Base-by-base conservation (phyloP, 1,140 invertebrate genomes). In the Hirudo medicinalis region DNA sequence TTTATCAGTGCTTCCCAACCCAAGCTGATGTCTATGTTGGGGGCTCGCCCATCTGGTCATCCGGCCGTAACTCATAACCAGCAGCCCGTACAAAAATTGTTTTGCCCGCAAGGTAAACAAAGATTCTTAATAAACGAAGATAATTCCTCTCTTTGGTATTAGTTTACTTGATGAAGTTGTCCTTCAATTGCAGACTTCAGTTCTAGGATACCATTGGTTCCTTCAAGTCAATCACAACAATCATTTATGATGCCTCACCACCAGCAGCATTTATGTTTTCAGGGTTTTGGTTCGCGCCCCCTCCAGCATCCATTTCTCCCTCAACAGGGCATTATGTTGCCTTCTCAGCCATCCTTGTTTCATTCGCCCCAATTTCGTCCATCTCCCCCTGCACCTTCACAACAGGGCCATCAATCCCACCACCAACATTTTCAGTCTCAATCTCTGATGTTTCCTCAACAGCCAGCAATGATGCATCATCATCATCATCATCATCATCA, bases 221-320 rank as follows among this genome's bases (percentile, higher is more conserved):
- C 57, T 25, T 63, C 57, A 11, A 32, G 53, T 40, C 69, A 73
- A 57, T 57, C 60, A 72, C 15, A 68, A 60, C 66, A 72, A 72
- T 71, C 67, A 74, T 22, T 69, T 70, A 70, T 70, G 73, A 76
- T 19, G 72, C 73, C 4, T 63, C 57, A 63, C 22, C 57, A 22
- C 8, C 22, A 32, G 17, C 22, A 63, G 22, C 22, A 20, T 19
- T 63, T 63, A 8, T 63, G 29, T 63, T 63, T 63, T 11, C 22
- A 25, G 22, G 20, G 22, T 63, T 22, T 63, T 63, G 57, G 22
- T 63, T 22, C 29, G 3, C 22, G 20, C 1, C 22, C 6, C 13
- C 19, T 22, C 19, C 43, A 49, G 13, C 4, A 11, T 13, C 43
- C 9, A 17, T 49, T 49, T 49, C 43, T 49, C 15, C 13, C 43